Evolutionary conservation across 2,888 invertebrate species (phyloP).

Genomic region (Tryphoninae sp.): DNA sequence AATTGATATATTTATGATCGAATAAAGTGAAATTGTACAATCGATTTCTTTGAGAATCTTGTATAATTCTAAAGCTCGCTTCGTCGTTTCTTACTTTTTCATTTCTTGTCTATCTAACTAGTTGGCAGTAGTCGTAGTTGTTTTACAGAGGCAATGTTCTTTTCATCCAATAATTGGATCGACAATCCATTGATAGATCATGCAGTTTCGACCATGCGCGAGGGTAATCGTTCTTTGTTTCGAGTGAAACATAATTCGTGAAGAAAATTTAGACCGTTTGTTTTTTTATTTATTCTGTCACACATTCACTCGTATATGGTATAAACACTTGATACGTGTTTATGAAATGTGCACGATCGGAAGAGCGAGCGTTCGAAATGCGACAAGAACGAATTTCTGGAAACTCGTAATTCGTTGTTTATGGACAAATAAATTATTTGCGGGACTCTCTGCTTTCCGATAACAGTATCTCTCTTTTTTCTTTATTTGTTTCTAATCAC

Average conservation of each 20-base stretch:
- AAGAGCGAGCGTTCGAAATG: slow-evolving; percentile 28
- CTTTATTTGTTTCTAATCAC: not conserved
- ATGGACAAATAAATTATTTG: slow-evolving; percentile 31
- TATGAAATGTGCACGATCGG: slow-evolving; percentile 12
- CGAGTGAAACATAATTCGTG: slow-evolving; percentile 10
- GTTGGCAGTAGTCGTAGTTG: slow-evolving; percentile 70
- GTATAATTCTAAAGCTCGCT: slow-evolving; percentile 39
- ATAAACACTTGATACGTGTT: not conserved
- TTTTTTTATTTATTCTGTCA: not conserved
- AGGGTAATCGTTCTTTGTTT: slow-evolving; percentile 30
- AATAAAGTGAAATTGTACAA: slow-evolving; percentile 20
- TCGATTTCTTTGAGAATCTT: slow-evolving; percentile 24
- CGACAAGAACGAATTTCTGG: slow-evolving; percentile 39
- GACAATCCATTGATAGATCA: slow-evolving; percentile 1
- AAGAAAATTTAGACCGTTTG: slow-evolving; percentile 26
- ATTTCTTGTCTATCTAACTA: slow-evolving; percentile 53
- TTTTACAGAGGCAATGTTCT: slow-evolving; percentile 45
- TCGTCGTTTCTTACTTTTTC: slow-evolving; percentile 20
- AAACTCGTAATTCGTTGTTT: slow-evolving; percentile 51
- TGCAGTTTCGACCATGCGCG: slow-evolving; percentile 41
- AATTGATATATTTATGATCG: slow-evolving; percentile 5
- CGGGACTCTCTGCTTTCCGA: slow-evolving; percentile 13
- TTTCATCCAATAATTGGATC: not conserved
- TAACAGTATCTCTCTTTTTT: slow-evolving; percentile 16
- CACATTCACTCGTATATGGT: slow-evolving; percentile 8